Percentiles rank a stretch among this genome's conserved stretches.
phyloP scores from a whole-genome alignment of 2,113 vertebrate species.

The Pollimyrus isidori region DNA sequence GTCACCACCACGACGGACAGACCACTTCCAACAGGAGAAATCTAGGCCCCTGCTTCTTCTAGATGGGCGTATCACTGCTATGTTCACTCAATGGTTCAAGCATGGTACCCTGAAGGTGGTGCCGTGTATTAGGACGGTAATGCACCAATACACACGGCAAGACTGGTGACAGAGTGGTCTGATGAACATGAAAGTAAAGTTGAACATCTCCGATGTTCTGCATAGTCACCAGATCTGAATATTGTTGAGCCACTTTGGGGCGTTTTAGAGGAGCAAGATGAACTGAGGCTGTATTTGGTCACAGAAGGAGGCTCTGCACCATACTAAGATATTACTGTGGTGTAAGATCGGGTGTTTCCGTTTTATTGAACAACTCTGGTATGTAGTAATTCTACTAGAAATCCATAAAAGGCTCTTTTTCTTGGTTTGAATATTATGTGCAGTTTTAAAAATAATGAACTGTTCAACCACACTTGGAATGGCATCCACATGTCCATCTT shows the following conservation, averaged over 20 bases:
- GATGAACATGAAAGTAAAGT: not conserved
- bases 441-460: not conserved
- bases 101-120: not conserved
- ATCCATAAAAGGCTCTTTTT: not conserved
- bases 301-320: not conserved
- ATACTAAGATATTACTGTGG: not conserved
- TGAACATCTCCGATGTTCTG: not conserved
- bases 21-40: not conserved
- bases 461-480: not conserved
- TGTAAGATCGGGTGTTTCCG: not conserved
- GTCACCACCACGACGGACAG: not conserved
- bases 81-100: not conserved
- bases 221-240: not conserved
- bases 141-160: not conserved
- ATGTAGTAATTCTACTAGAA: not conserved
- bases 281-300: not conserved
- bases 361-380: not conserved
- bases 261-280: not conserved
- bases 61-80: not conserved
- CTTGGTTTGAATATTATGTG: not conserved
- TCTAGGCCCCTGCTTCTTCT: not conserved
- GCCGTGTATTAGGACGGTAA: not conserved
- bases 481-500: not conserved
- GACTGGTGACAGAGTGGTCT: not conserved
- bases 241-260: not conserved